A percentile compares a stretch with the other conserved stretches of the same genome.
Evolutionary conservation across 1,140 invertebrate species (phyloP).

Genomic region (Carposina sasakii): DNA sequence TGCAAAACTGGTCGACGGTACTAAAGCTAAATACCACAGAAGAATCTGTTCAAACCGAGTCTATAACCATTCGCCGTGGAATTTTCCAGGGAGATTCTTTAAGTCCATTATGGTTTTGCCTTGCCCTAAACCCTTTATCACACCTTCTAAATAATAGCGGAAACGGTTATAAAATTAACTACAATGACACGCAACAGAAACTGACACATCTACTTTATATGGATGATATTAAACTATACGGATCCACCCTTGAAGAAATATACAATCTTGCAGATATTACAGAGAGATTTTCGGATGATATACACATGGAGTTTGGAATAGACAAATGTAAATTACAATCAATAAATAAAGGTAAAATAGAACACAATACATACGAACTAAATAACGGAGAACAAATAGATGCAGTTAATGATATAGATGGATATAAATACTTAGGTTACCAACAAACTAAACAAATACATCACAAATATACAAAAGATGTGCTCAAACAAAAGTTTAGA

Average conservation of each 20-base stretch:
- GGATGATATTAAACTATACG: constrained; percentile 8
- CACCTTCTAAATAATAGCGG: background rate
- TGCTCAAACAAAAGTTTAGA: no score
- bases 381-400: background rate
- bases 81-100: constrained; percentile 6
- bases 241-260: background rate
- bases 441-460: no score
- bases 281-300: constrained; percentile 1
- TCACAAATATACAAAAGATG: no score
- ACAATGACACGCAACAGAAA: background rate
- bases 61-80: constrained; percentile 2
- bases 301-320: constrained; percentile 1
- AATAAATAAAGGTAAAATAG: background rate
- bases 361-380: background rate
- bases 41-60: background rate
- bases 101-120: background rate
- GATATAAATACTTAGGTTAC: constrained; percentile 5
- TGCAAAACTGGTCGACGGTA: background rate
- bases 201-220: constrained; percentile 4
- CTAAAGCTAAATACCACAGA: background rate
- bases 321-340: constrained; percentile 1
- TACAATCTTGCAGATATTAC: background rate
- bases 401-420: background rate
- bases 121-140: constrained; percentile 1
- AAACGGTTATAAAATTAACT: background rate